Evolutionary conservation across 2,113 vertebrate species (phyloP).

Genomic region (Crotalus helleri): DNA sequence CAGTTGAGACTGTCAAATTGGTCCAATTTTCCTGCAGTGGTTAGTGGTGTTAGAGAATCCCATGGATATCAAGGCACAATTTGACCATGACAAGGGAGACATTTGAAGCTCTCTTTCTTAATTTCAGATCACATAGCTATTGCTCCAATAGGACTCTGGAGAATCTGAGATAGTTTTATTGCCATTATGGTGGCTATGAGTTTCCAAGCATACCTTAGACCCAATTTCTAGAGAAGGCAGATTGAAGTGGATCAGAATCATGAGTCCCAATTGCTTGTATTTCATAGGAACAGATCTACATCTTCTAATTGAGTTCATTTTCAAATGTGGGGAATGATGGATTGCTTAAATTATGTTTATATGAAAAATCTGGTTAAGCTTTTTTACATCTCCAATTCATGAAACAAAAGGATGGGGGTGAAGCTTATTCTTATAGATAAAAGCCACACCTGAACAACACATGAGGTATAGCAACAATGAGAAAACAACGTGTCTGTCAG

Average conservation of each 20-base stretch:
- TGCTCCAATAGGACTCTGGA: neutral
- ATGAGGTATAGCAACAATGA: neutral
- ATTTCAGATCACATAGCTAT: neutral
- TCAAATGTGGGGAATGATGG: neutral
- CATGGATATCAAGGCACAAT: neutral
- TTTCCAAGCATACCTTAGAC: no score
- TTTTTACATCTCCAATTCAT: neutral
- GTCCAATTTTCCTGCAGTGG: neutral
- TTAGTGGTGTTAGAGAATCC: neutral
- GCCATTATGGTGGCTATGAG: neutral
- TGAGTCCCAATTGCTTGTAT: no score
- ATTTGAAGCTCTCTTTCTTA: neutral
- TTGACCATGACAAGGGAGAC: neutral
- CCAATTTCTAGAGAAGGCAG: no score
- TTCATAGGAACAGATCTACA: no score
- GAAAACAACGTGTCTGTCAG: neutral
- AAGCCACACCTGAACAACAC: neutral
- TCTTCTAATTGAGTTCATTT: no score
- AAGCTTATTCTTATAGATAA: neutral
- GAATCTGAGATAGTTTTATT: neutral
- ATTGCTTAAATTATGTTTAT: neutral
- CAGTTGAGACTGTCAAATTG: no score
- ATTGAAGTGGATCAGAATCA: no score
- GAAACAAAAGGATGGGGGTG: neutral
- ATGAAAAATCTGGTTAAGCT: neutral